Evolutionary conservation across 2,113 vertebrate genomes (phyloP).

Genomic region (Neolamprologus brichardi): DNA sequence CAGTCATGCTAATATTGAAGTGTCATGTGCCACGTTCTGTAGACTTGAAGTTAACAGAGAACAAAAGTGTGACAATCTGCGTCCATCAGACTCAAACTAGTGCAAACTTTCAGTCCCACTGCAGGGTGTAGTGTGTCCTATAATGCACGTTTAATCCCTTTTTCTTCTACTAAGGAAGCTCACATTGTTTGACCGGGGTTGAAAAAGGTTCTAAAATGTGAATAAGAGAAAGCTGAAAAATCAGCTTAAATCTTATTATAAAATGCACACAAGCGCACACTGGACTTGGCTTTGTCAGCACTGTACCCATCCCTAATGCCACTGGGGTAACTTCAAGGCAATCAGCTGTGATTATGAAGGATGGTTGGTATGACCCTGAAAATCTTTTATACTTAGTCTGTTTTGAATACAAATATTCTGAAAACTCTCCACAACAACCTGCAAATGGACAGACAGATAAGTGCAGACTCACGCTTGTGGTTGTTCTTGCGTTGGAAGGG

Average conservation of each 20-base stretch:
- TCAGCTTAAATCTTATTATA: neutral
- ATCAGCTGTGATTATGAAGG: constrained; percentile 7
- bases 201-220: neutral
- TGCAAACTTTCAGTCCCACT: neutral
- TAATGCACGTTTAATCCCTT: neutral
- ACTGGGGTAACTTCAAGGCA: neutral
- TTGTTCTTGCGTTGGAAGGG: constrained; percentile 93
- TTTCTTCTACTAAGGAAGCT: neutral
- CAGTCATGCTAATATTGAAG: neutral
- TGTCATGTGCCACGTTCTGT: neutral
- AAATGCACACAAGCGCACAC: neutral
- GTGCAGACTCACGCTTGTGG: constrained; percentile 85
- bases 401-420: neutral
- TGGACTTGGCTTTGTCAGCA: constrained; percentile 20
- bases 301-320: neutral
- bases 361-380: neutral
- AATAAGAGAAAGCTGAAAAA: neutral
- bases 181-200: neutral
- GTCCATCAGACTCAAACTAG: neutral
- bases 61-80: neutral
- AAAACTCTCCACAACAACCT: neutral
- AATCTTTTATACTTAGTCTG: neutral
- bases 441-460: neutral
- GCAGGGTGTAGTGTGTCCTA: neutral
- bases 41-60: neutral